Evolutionary conservation across 2,888 invertebrate species (phyloP), one percentile per base, ranked within the genome.

Genomic region (Arge pagana): DNA sequence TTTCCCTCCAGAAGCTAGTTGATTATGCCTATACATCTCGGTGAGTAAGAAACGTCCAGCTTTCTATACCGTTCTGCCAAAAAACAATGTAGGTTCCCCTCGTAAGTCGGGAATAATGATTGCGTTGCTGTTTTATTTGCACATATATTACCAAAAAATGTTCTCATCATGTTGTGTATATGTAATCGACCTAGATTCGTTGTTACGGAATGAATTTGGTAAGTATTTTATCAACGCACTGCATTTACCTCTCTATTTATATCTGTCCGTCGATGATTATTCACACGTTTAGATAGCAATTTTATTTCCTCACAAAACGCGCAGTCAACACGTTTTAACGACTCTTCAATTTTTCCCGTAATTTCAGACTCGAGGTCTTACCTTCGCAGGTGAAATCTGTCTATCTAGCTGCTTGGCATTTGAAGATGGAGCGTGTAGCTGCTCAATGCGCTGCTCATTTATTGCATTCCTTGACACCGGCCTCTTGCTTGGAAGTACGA

Each of bases 21-120:
- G 88, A 91, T 71, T 93, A 88, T 79, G 89, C 89, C 40, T 94
- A 93, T 78, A 91, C 92, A 11, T 86, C 89, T 21, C 83, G 84
- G 77, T 83, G 68, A 66, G 57, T 41, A 26, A 35, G 13, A 28
- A 13, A 31, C 24, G 13, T 19, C 16, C 78, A 55, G 13, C 35
- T 23, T 18, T 23, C n/a, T 23, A 15, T 7, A n/a, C 4, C 33
- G 3, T 11, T 33, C 2, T 19, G 36, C 8, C 15, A 36, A 35
- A 23, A 23, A 13, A 37, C 11, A 30, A 55, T 49, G 18, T 37
- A 21, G 8, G 26, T 40, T 21, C n/a, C 15, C 26, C n/a, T 19
- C 30, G 18, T 16, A 11, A 26, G n/a, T 26, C 28, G 8, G 28
- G 31, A n/a, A n/a, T n/a, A n/a, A n/a, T n/a, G n/a, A n/a, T n/a